Conservation (phyloP, 2,113 vertebrate species). For the Seriola aureovittata region DNA sequence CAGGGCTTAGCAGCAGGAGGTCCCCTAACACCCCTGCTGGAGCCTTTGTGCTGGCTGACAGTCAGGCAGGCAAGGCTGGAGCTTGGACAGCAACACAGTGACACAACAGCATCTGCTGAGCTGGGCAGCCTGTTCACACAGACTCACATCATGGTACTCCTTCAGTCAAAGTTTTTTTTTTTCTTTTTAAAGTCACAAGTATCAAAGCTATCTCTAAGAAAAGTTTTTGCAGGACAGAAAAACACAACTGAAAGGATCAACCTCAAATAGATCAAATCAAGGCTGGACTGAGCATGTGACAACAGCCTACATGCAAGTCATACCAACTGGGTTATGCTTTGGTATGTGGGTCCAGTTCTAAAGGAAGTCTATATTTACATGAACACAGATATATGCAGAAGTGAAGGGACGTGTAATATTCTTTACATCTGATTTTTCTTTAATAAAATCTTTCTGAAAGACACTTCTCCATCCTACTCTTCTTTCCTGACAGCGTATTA, state of each 20-base stretch:
- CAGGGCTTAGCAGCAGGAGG: slow-evolving; percentile 73
- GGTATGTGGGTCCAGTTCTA: slow-evolving; percentile 15
- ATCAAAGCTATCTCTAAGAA: neutral
- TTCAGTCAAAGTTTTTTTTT: neutral
- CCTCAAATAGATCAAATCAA: slow-evolving; percentile 4
- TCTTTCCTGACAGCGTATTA: neutral
- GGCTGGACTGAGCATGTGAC: neutral
- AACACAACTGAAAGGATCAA: neutral
- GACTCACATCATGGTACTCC: slow-evolving; percentile 1
- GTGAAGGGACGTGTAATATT: neutral
- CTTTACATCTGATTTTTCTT: neutral
- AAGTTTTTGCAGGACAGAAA: neutral
- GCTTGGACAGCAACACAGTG: slow-evolving; percentile 45
- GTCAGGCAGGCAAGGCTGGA: slow-evolving; percentile 42
- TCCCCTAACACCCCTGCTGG: slow-evolving; percentile 62
- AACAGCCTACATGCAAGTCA: neutral
- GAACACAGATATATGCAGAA: neutral
- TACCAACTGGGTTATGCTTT: slow-evolving; percentile 17
- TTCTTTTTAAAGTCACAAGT: neutral
- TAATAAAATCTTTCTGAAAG: neutral
- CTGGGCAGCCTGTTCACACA: slow-evolving; percentile 61
- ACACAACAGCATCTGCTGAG: slow-evolving; percentile 75
- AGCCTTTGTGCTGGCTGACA: slow-evolving; percentile 69
- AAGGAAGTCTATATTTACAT: neutral
- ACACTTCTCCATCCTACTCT: neutral